Evolutionary conservation across 2,113 vertebrate species (phyloP), one percentile per base, ranked within the genome.

Genomic region (Procavia capensis): DNA sequence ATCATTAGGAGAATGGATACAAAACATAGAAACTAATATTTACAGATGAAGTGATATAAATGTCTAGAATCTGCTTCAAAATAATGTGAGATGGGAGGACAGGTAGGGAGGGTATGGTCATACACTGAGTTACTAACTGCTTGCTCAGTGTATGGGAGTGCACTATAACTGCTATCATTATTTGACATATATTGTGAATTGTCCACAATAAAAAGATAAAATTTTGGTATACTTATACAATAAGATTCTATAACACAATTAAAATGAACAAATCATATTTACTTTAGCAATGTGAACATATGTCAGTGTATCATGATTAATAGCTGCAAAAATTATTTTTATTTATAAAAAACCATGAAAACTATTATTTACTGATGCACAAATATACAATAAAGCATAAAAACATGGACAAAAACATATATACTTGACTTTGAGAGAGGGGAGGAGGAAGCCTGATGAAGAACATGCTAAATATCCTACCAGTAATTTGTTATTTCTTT

Each of bases 281-380:
- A 68, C 14, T 63, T 63, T 75, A 43, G 64, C n/a, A 88, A 10
- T 66, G 29, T 88, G 59, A 72, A 27, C 41, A 36, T 66, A 88
- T n/a, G 43, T 83, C n/a, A 57, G 22, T 64, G 43, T 43, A 63
- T 31, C 41, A 54, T 64, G 29, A 41, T 50, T 82, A 88, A 72
- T 74, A 93, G 63, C 75, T 93, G 31, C 39, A 86, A 79, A 36
- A 79, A n/a, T n/a, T n/a, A n/a, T n/a, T n/a, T n/a, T n/a, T n/a
- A n/a, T n/a, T n/a, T n/a, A n/a, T n/a, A n/a, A n/a, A n/a, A n/a
- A n/a, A n/a, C n/a, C n/a, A n/a, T n/a, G n/a, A n/a, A n/a, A n/a
- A n/a, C n/a, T n/a, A n/a, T 22, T 86, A 31, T 70, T 93, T n/a
- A 59, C 16, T n/a, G 34, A 87, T 31, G 19, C 20, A 79, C 25